These are phyloP conservation scores for Trichonephila inaurata DNA, from an alignment of 1,140 invertebrate genomes.

Conservation along the genomic window DNA sequence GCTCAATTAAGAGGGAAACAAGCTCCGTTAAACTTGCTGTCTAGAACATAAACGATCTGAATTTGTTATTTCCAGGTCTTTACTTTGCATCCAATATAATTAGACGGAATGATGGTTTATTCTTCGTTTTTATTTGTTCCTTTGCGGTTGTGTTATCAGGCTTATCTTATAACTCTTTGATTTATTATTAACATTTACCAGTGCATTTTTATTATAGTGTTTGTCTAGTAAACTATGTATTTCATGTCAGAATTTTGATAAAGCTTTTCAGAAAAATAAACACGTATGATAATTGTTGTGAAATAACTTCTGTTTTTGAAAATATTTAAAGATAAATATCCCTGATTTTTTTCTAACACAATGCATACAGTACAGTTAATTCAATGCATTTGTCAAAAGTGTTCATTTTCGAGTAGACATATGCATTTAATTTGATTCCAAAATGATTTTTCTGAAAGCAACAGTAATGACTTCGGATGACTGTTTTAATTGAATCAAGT, in stretches of 20 bases:
- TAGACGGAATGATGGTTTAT: background rate
- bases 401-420: no score
- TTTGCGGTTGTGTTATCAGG: background rate
- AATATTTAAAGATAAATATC: no score
- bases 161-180: background rate
- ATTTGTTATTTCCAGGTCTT: background rate
- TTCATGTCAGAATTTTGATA: background rate
- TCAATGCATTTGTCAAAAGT: no score
- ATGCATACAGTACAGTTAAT: no score
- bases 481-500: no score
- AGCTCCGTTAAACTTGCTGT: background rate
- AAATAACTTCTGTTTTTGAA: no score
- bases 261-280: no score
- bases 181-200: background rate
- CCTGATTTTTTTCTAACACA: no score
- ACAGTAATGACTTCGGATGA: no score
- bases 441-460: no score
- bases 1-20: constrained; percentile 21
- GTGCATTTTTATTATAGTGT: background rate
- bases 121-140: background rate
- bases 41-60: background rate
- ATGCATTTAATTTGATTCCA: no score
- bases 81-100: background rate
- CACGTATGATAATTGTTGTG: no score
- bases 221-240: background rate